Evolutionary conservation across 2,797 vertebrate species (phyloP), one percentile per base, ranked within the genome.

Genomic region (Pygocentrus nattereri): DNA sequence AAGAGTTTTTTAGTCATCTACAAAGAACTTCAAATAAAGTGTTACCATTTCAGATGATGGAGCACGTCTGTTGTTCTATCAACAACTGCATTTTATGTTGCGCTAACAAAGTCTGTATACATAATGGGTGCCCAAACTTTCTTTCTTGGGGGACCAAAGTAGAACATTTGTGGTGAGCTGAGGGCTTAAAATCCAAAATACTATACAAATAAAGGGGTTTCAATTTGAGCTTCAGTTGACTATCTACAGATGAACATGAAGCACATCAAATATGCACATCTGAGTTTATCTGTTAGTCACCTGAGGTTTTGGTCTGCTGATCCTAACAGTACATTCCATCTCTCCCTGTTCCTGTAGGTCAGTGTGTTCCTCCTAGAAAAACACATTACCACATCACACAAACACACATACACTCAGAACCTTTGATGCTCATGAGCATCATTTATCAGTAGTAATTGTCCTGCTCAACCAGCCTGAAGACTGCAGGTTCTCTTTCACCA

Each of bases 251-350:
- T 76, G 27, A 61, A 34, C 41, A 38, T 38, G 21, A 73, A 58
- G 58, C n/a, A 50, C n/a, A n/a, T n/a, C n/a, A n/a, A 67, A 77
- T 52, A 54, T 19, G 59, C 3, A 30, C 58, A 58, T 56, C 52
- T n/a, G 52, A n/a, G 6, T 21, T 56, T 7, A n/a, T 56, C 56
- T 58, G 56, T 58, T 12, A 11, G n/a, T 58, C 25, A 58, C 56
- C 56, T 58, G n/a, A 58, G n/a, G 2, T 58, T 58, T n/a, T n/a
- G n/a, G 56, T 25, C 58, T n/a, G 8, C 58, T 0, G 11, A 58
- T 58, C 56, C 56, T 12, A 58, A 58, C 56, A n/a, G 23, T 12
- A 2, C 56, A 58, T 58, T 58, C n/a, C 56, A 58, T 23, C n/a
- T n/a, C 54, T n/a, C 54, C 54, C 52, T 21, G 16, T 23, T n/a